phyloP scores from a whole-genome alignment of 2,888 invertebrate species.

The Agonum fuliginosum region DNA sequence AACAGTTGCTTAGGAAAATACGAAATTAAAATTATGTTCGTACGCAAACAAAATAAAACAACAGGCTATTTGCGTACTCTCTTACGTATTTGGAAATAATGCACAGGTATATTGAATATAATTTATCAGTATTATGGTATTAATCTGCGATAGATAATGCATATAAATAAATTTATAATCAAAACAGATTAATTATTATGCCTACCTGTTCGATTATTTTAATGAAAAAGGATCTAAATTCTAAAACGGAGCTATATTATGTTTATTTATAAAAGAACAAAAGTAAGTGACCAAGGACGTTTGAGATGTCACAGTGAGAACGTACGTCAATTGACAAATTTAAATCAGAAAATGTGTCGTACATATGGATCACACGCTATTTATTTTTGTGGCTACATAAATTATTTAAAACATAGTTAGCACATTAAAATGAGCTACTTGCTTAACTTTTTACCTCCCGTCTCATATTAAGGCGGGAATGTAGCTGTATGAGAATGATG shows the following conservation, averaged over 20 bases:
- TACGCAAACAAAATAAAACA: background rate
- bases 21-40: background rate
- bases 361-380: no score
- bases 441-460: no score
- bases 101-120: background rate
- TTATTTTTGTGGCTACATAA: background rate
- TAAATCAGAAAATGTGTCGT: background rate
- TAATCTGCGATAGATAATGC: background rate
- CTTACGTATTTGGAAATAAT: constrained; percentile 7
- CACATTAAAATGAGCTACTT: no score
- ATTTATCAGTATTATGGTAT: background rate
- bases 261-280: background rate
- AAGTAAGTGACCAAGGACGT: background rate
- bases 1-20: constrained; percentile 6
- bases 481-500: no score
- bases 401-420: no score
- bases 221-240: background rate
- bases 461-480: no score
- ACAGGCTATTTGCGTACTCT: constrained; percentile 6
- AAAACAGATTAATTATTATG: background rate
- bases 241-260: background rate
- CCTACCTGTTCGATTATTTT: no score
- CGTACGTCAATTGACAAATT: background rate
- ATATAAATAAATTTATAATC: background rate
- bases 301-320: background rate